phyloP scores from a whole-genome alignment of 2,888 invertebrate genomes.

The Chloroclystis v-ata region DNA sequence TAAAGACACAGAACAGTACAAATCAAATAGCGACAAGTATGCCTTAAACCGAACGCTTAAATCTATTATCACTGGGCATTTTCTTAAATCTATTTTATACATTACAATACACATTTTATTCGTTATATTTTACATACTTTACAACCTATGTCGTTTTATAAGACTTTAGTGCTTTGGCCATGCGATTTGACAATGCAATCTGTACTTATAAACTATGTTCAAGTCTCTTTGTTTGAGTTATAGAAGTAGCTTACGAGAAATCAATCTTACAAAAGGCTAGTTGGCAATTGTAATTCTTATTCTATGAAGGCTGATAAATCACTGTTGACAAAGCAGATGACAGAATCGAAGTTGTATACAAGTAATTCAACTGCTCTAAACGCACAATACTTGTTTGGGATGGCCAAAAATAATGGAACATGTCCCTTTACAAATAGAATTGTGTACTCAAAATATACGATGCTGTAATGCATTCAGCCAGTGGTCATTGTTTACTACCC shows the following conservation, averaged over 20 bases:
- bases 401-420: slow-evolving; percentile 47
- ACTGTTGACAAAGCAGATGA: slow-evolving; percentile 59
- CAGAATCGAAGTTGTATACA: slow-evolving; percentile 45
- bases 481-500: slow-evolving; percentile 52
- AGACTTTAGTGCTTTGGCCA: slow-evolving; percentile 73
- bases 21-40: slow-evolving; percentile 50
- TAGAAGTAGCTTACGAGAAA: slow-evolving; percentile 9
- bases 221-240: slow-evolving; percentile 8
- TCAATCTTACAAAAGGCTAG: slow-evolving; percentile 18
- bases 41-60: slow-evolving; percentile 59
- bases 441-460: slow-evolving; percentile 59
- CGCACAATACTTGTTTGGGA: slow-evolving; percentile 47
- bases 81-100: slow-evolving; percentile 51
- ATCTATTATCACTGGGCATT: slow-evolving; percentile 76
- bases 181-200: slow-evolving; percentile 44
- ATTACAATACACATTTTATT: slow-evolving; percentile 41
- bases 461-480: slow-evolving; percentile 56
- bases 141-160: slow-evolving; percentile 56
- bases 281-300: slow-evolving; percentile 33
- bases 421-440: slow-evolving; percentile 36
- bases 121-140: slow-evolving; percentile 61
- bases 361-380: slow-evolving; percentile 45
- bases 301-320: slow-evolving; percentile 59
- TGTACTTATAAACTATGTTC: slow-evolving; percentile 30
- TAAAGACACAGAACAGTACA: slow-evolving; percentile 57